phyloP scores from a whole-genome alignment of 2,797 vertebrate genomes.

The Furcifer pardalis region DNA sequence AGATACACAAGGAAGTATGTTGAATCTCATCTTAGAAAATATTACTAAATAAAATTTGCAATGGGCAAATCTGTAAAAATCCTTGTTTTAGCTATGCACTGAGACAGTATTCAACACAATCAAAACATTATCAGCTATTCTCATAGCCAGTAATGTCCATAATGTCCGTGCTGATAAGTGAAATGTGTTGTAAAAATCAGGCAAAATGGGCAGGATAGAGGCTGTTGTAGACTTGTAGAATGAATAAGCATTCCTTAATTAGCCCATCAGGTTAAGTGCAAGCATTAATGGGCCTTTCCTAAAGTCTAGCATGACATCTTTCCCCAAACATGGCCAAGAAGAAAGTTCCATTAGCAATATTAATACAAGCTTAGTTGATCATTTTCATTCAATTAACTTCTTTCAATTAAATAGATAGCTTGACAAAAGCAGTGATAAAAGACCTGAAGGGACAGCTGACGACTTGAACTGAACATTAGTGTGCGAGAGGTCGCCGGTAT shows the following conservation, averaged over 20 bases:
- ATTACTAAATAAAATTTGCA: slow-evolving; percentile 73
- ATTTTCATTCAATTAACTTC: slow-evolving; percentile 99
- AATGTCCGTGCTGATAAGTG: slow-evolving; percentile 82
- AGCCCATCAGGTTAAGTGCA: slow-evolving; percentile 99
- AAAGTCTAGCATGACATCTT: slow-evolving; percentile 96
- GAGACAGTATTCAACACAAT: slow-evolving; percentile 73
- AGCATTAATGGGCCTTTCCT: slow-evolving; percentile 97
- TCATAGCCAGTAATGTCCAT: slow-evolving; percentile 73
- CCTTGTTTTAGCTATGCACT: slow-evolving; percentile 71
- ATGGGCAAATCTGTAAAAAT: slow-evolving; percentile 67
- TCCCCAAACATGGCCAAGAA: slow-evolving; percentile 99
- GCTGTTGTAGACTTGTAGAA: slow-evolving; percentile 87
- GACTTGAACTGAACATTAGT: slow-evolving; percentile 96
- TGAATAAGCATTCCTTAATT: slow-evolving; percentile 99
- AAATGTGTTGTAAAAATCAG: slow-evolving; percentile 91
- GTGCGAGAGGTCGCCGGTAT: slow-evolving; percentile 90
- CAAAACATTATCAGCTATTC: slow-evolving; percentile 80
- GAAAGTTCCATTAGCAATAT: slow-evolving; percentile 99
- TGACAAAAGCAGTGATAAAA: slow-evolving; percentile 99
- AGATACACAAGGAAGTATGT: slow-evolving; percentile 10
- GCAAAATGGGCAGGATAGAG: slow-evolving; percentile 83
- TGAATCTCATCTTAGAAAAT: slow-evolving; percentile 49
- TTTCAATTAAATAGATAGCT: slow-evolving; percentile 99
- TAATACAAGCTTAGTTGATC: slow-evolving; percentile 99
- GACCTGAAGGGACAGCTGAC: slow-evolving; percentile 92